Conservation (phyloP, 2,797 vertebrate genomes). For the Urocyon cinereoargenteus region DNA sequence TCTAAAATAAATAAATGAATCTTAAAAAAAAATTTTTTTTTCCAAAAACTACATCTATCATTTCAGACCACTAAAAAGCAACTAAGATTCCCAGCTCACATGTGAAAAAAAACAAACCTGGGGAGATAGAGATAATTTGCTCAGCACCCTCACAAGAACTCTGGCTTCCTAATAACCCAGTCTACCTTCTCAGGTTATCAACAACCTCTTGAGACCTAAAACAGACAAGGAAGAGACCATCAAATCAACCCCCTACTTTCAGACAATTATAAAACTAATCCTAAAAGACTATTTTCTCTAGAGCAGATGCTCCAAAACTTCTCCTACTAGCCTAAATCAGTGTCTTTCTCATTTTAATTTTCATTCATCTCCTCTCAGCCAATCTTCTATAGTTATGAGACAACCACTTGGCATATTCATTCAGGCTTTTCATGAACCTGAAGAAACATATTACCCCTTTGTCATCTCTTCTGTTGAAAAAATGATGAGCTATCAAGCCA, state of each 20-base stretch:
- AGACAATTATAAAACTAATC: neutral
- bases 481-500: neutral
- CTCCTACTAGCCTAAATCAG: neutral
- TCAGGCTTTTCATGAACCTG: constrained; percentile 27
- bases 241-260: neutral
- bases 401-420: neutral
- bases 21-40: neutral
- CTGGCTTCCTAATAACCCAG: neutral
- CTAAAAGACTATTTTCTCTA: neutral
- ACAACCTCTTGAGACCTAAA: neutral
- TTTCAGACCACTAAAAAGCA: constrained; percentile 43
- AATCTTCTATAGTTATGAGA: neutral
- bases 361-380: neutral
- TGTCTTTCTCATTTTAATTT: neutral
- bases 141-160: neutral
- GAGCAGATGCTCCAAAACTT: neutral
- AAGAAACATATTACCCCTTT: constrained; percentile 21
- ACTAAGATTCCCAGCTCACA: constrained; percentile 22
- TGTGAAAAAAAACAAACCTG: neutral
- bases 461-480: constrained; percentile 19
- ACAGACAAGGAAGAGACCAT: neutral
- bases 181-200: neutral
- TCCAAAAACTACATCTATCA: constrained; percentile 12
- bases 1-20: neutral
- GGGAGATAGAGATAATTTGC: neutral